These are phyloP conservation scores for Pemphredon lugubris DNA, from an alignment of 2,888 invertebrate species.

Conservation along the genomic window DNA sequence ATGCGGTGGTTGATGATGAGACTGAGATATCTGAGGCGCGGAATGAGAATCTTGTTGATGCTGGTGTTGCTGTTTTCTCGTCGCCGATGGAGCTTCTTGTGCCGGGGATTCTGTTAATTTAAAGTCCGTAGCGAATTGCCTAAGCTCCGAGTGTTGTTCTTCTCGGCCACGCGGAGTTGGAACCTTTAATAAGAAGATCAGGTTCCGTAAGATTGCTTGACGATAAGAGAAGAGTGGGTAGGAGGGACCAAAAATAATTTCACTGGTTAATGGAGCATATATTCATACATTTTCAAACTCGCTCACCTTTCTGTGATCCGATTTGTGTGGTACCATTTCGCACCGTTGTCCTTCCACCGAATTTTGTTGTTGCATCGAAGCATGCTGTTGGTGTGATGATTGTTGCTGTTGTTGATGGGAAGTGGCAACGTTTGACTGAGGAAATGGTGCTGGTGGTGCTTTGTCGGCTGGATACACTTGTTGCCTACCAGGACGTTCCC, in stretches of 20 bases:
- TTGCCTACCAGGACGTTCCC: constrained; percentile 77
- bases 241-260: too few relatives aligned
- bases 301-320: constrained; percentile 75
- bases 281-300: background rate
- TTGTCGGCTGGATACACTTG: constrained; percentile 77
- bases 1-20: constrained; percentile 67
- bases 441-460: constrained; percentile 78
- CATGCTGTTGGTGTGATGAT: constrained; percentile 70
- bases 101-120: constrained; percentile 83
- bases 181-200: constrained; percentile 66
- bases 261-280: too few relatives aligned
- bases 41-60: constrained; percentile 65
- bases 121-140: constrained; percentile 91
- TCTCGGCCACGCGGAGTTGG: constrained; percentile 74
- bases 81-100: constrained; percentile 69
- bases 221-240: too few relatives aligned
- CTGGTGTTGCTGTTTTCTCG: constrained; percentile 73
- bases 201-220: too few relatives aligned
- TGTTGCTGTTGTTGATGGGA: constrained; percentile 74
- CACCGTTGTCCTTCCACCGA: constrained; percentile 74
- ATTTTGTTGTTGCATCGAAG: constrained; percentile 73
- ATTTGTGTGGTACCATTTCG: constrained; percentile 72
- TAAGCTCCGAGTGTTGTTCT: constrained; percentile 84
- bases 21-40: constrained; percentile 52
- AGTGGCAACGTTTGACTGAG: constrained; percentile 73